These are phyloP conservation scores for Pelmatolapia mariae DNA, from an alignment of 2,113 vertebrate genomes.

Conservation along the genomic window DNA sequence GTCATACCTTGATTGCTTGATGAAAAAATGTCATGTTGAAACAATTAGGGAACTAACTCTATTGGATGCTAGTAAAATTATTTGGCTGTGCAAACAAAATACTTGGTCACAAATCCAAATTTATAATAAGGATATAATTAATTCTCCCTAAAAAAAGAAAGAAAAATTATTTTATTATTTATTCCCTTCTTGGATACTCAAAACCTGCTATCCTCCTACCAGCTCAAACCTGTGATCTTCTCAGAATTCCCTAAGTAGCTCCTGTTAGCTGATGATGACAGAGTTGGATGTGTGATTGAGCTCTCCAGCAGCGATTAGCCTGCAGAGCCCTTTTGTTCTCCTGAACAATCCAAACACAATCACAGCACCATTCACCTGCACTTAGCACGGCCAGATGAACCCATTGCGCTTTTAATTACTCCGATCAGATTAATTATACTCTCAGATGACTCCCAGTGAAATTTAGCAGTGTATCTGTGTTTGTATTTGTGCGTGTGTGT, in stretches of 20 bases:
- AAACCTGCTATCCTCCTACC: background rate
- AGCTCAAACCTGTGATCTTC: background rate
- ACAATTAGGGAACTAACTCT: background rate
- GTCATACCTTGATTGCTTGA: background rate
- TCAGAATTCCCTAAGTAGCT: background rate
- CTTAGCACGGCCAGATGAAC: conserved; percentile 23
- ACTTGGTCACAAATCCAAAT: background rate
- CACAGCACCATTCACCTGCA: conserved; percentile 28
- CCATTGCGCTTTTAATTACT: conserved; percentile 44
- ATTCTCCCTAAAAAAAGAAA: background rate
- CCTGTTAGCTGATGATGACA: background rate
- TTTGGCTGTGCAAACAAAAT: background rate
- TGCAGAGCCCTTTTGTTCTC: conserved; percentile 11
- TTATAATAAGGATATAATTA: background rate
- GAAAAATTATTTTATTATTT: background rate
- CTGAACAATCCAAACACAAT: conserved; percentile 41
- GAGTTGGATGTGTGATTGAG: background rate
- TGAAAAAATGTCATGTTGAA: background rate
- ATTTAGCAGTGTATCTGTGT: background rate
- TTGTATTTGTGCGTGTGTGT: background rate
- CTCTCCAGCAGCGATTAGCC: conserved; percentile 25
- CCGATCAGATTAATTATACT: conserved; percentile 37
- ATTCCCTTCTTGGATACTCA: background rate
- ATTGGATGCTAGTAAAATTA: background rate
- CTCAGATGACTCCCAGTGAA: conserved; percentile 11